Conservation (phyloP, 2,113 vertebrate genomes). For the Climacteris rufus region DNA sequence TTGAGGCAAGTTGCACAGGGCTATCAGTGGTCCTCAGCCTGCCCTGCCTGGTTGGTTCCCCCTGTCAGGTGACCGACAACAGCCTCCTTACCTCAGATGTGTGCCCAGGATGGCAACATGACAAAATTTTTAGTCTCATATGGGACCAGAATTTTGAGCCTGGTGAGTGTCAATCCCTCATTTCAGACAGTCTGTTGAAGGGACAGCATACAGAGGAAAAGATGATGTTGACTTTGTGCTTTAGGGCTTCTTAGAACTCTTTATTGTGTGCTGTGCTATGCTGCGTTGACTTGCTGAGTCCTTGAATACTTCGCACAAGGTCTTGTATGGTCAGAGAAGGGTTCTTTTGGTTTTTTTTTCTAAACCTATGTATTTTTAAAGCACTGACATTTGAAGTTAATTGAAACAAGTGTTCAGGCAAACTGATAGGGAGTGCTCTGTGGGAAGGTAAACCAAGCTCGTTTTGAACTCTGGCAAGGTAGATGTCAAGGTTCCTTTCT, state of each 20-base stretch:
- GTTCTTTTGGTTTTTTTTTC: rapidly evolving
- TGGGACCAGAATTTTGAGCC: background rate
- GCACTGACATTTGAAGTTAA: background rate
- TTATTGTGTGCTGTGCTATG: background rate
- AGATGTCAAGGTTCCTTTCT: background rate
- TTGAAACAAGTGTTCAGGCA: background rate
- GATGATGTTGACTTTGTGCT: background rate
- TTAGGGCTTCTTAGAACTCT: background rate
- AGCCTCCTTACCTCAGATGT: background rate
- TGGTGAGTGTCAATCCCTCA: rapidly evolving
- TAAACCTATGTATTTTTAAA: background rate
- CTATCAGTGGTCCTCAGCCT: background rate
- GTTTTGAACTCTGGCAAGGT: background rate
- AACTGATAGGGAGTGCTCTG: background rate
- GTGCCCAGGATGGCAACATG: rapidly evolving
- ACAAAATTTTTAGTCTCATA: background rate
- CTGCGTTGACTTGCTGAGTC: background rate
- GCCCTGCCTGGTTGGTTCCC: background rate
- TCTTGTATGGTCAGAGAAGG: background rate
- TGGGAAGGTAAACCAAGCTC: background rate
- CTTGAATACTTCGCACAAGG: background rate
- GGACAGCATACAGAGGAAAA: background rate
- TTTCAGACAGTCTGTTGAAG: background rate
- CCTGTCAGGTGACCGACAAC: rapidly evolving
- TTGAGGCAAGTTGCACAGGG: background rate